phyloP scores from a whole-genome alignment of 2,113 vertebrate species.

The Protobothrops flavoviridis region DNA sequence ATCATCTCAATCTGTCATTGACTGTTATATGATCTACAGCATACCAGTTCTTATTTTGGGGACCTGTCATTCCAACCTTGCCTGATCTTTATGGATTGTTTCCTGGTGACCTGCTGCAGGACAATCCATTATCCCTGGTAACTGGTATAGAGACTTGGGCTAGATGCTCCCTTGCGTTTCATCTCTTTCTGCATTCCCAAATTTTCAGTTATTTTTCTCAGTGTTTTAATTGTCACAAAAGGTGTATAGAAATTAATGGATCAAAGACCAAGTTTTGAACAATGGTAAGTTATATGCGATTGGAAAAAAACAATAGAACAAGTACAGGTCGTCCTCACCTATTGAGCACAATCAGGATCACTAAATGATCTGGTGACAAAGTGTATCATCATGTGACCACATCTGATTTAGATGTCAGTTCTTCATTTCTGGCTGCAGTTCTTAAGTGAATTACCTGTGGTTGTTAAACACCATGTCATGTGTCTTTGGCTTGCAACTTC shows the following conservation, averaged over 20 bases:
- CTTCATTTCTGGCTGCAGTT: background rate
- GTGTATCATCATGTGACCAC: background rate
- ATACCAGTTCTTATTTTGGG: background rate
- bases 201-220: background rate
- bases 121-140: background rate
- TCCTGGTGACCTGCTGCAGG: background rate
- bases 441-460: background rate
- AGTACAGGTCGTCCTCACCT: background rate
- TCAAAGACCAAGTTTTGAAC: background rate
- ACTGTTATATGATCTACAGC: background rate
- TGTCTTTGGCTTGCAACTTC: no score
- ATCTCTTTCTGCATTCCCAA: background rate
- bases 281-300: background rate
- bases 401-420: background rate
- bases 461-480: background rate
- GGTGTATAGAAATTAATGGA: background rate
- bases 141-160: background rate
- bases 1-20: background rate
- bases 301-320: background rate
- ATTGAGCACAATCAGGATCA: background rate
- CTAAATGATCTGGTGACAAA: background rate
- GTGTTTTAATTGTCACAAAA: background rate
- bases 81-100: background rate
- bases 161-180: background rate
- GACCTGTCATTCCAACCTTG: background rate